Base-by-base conservation (phyloP, 2,113 vertebrate species). In the Trichechus manatus region DNA sequence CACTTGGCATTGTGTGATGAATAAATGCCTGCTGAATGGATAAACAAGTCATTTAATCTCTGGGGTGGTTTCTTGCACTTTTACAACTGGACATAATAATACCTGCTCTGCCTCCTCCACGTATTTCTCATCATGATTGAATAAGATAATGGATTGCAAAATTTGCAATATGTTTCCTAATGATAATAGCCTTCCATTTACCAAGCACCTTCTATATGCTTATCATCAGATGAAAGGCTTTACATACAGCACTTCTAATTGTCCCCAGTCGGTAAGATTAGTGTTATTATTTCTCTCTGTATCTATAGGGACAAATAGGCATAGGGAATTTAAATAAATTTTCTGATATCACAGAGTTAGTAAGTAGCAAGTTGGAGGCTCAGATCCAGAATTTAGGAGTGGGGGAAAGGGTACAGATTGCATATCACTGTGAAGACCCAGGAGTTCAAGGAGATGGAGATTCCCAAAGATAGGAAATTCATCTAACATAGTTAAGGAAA, bases 1-100 rank as follows among this genome's bases (percentile, higher is more conserved):
- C 10, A 47, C 20, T 66, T 39, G 36, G 9, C 11, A 42, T 33
- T 42, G 17, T 33, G 53, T 90, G 8, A 92, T 77, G 78, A 78
- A 36, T 75, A 77, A 66, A n/a, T 92, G 6, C 10, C 83, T 64
- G 2, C 78, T n/a, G 15, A 78, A 27, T 47, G 25, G 9, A 44
- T 89, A 84, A 84, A 59, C 42, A 97, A 59, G 20, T 70, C 53
- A 68, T 85, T 85, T 82, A 85, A 63, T 90, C 6, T 87, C 59
- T 79, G 3, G 0, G 44, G 9, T 5, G 4, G 1, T 47, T 56
- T 90, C n/a, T 92, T 87, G 80, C 13, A 59, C 74, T 82, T 92
- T 95, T 42, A 59, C 92, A 93, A 72, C 70, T 42, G 39, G 36
- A 4, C 36, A 63, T n/a, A 61, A 27, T 90, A 25, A 47, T 56